phyloP scores from a whole-genome alignment of 2,888 invertebrate genomes.

The Tipula helvola region DNA sequence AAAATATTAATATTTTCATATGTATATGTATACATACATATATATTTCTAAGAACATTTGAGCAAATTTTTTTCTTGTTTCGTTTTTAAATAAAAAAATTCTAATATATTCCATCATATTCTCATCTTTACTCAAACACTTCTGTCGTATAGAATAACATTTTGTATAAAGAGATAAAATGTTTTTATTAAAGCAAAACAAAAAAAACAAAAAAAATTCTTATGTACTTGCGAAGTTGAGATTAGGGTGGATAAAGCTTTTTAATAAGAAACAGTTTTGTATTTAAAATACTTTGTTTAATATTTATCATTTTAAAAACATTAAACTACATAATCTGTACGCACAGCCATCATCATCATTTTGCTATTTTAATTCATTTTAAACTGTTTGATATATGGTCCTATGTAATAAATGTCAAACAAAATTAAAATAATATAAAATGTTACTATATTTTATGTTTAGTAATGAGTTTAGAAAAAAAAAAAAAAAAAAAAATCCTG shows the following conservation, averaged over 20 bases:
- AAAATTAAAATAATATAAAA: neutral
- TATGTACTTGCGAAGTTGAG: neutral
- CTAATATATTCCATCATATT: neutral
- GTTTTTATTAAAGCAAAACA: neutral
- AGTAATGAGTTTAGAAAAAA: neutral
- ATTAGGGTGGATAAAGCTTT: neutral
- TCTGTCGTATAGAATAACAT: neutral
- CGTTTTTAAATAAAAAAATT: neutral
- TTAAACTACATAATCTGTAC: neutral
- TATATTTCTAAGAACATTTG: neutral
- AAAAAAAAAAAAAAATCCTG: neutral
- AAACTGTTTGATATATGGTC: slow-evolving; percentile 9
- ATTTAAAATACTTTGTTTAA: neutral
- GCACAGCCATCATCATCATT: neutral
- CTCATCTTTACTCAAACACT: neutral
- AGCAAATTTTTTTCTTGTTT: neutral
- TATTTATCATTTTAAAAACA: neutral
- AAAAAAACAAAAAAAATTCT: neutral
- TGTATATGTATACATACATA: neutral
- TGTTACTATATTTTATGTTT: neutral
- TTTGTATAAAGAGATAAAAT: neutral
- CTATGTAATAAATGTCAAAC: slow-evolving; percentile 7
- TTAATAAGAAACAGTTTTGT: neutral
- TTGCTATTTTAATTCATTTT: slow-evolving; percentile 7
- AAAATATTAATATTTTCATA: neutral